Conservation (phyloP, 2,113 vertebrate genomes). For the Lamprologus ornatipinnis region DNA sequence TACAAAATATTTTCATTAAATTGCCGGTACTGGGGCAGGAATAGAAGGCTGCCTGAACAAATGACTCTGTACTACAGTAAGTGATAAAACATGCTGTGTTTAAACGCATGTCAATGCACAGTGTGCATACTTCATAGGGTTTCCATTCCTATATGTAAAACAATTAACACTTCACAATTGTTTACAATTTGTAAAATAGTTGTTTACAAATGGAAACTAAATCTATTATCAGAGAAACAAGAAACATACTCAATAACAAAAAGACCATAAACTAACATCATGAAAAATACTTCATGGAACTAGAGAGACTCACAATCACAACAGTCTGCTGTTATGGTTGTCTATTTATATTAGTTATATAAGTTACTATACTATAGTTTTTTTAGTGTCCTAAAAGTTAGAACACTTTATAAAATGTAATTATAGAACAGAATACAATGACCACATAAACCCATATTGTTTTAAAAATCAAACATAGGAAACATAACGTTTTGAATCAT, state of each 20-base stretch:
- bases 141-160: neutral
- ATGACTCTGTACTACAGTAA: neutral
- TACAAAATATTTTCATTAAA: neutral
- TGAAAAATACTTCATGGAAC: neutral
- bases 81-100: neutral
- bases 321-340: neutral
- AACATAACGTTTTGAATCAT: neutral
- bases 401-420: neutral
- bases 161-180: neutral
- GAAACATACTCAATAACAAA: neutral
- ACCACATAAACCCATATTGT: neutral
- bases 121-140: neutral
- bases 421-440: neutral
- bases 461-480: neutral
- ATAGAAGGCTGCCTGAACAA: neutral
- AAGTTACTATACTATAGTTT: neutral
- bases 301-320: neutral
- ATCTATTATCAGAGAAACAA: neutral
- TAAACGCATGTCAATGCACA: neutral
- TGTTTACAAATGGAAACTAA: neutral
- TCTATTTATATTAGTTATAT: neutral
- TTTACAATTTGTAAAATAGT: neutral
- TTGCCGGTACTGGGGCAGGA: neutral
- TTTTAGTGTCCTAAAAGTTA: neutral
- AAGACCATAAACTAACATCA: neutral